Conservation (phyloP, 2,888 invertebrate species). For the Pemphredon lugubris region DNA sequence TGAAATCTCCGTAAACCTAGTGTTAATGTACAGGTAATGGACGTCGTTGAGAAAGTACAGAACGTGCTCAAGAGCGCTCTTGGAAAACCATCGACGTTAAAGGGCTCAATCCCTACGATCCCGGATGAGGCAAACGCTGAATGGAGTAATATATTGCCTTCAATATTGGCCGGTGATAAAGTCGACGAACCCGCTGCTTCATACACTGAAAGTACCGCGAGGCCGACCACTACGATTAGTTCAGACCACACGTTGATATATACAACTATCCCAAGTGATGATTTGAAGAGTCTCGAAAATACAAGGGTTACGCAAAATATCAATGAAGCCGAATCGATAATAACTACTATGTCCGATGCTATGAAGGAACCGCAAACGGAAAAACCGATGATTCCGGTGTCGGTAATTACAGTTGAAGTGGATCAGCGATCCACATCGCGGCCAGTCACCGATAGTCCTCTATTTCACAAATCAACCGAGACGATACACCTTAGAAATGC, state of each 20-base stretch:
- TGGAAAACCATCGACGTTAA: conserved; percentile 80
- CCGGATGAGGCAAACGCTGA: conserved; percentile 77
- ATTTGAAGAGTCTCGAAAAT: no score
- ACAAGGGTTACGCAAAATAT: no score
- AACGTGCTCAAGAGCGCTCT: conserved; percentile 91
- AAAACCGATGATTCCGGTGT: conserved; percentile 77
- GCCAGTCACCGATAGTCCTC: neutral
- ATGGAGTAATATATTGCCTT: conserved; percentile 92
- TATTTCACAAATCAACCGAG: neutral
- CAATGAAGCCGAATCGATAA: no score
- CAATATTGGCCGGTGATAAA: conserved; percentile 87
- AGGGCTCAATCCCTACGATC: conserved; percentile 74
- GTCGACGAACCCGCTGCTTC: neutral
- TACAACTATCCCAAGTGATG: no score
- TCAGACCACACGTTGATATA: no score
- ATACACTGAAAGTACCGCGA: no score
- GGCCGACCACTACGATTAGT: no score
- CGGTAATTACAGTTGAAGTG: conserved; percentile 75
- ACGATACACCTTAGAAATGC: no score
- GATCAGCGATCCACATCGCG: conserved; percentile 32
- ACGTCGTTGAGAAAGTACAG: conserved; percentile 91
- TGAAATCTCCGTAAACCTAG: no score
- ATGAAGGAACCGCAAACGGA: no score
- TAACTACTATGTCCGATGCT: no score
- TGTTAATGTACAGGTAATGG: conserved; percentile 84